Conservation (phyloP, 2,113 vertebrate genomes). For the Eptesicus fuscus region DNA sequence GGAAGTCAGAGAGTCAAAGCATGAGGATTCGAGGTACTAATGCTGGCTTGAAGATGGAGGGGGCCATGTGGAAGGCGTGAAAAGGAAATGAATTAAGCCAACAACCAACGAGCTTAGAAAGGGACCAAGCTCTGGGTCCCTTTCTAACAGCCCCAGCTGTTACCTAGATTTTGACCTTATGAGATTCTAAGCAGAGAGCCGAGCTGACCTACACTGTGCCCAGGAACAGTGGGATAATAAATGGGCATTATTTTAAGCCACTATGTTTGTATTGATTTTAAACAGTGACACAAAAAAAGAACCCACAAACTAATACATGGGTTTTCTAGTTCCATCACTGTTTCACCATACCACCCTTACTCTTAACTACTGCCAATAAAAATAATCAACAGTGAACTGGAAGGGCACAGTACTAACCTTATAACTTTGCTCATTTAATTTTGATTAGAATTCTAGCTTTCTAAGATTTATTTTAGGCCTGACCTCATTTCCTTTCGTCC, state of each 20-base stretch:
- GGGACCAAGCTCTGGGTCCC: background rate
- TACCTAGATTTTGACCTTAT: background rate
- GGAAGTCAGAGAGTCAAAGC: background rate
- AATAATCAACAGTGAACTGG: background rate
- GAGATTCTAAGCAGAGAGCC: background rate
- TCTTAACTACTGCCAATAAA: background rate
- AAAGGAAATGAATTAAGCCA: background rate
- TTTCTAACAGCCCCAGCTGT: background rate
- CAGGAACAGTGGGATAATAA: background rate
- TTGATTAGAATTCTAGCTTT: background rate
- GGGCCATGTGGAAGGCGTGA: background rate
- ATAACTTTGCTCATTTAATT: background rate
- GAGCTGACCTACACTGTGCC: background rate
- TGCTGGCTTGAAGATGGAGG: background rate
- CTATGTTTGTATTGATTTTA: background rate
- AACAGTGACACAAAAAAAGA: background rate
- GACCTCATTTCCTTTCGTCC: background rate
- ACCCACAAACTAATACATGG: background rate
- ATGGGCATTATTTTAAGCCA: background rate
- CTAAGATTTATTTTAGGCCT: background rate
- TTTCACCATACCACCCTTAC: background rate
- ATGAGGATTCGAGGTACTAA: background rate
- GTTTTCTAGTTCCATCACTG: background rate
- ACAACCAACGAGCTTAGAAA: background rate
- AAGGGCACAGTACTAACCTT: background rate